Evolutionary conservation across 2,888 invertebrate species (phyloP), one percentile per base, ranked within the genome.

Genomic region (Metacarcinus magister): DNA sequence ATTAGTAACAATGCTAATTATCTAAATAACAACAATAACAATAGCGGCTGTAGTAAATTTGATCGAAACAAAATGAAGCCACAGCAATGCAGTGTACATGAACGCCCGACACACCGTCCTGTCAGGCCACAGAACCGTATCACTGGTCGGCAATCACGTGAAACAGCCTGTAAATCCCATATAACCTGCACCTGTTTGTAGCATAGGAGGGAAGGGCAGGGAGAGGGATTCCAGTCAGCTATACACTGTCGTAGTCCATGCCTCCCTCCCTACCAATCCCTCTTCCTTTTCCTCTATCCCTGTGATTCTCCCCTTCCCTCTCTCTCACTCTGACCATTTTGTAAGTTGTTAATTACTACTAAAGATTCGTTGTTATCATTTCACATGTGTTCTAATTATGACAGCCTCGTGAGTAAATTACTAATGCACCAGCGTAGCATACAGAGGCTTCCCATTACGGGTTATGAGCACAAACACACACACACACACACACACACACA

Each of bases 91-190:
- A 67, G 67, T 67, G 23, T 23, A 67, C n/a, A 19, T 67, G 2
- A 67, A 67, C 23, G 67, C 67, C 5, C 1, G 5, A 23, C 67
- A 67, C 67, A 16, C 67, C 4, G 1, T 67, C 67, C 67, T 16
- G 67, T 16, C 67, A 23, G 67, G 23, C 67, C 23, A 5, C 23
- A 23, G 23, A n/a, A 60, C 60, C 60, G 13, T 16, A 60, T 60
- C 60, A 16, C 8, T 2, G 60, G 5, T 2, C 60, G 1, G n/a
- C 16, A 67, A 16, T 67, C 67, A 23, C 67, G 67, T 67, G 16
- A 67, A 67, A 67, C 67, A 67, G 67, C 67, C 67, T 67, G 67
- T 67, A 67, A 67, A 67, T 23, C 23, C 67, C 67, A 67, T 67
- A 67, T 19, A 67, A 16, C 16, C 67, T 23, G 1, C 19, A 67